Conservation (phyloP, 2,113 vertebrate genomes). For the Rafetus swinhoei region DNA sequence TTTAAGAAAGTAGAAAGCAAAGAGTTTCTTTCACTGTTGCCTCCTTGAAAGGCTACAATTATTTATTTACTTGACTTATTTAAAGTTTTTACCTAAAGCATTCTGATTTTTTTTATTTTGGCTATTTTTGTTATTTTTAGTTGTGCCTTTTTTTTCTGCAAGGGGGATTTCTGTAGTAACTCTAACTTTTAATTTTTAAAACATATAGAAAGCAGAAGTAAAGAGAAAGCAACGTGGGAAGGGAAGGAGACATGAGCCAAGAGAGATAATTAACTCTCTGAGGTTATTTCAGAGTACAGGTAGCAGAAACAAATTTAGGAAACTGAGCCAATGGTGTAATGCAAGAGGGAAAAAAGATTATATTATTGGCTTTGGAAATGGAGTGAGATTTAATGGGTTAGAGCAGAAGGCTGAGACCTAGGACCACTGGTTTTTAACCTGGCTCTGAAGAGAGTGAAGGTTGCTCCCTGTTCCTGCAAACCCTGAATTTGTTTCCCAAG, state of each 20-base stretch:
- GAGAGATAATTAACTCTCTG: not conserved
- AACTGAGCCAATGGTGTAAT: not conserved
- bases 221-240: not conserved
- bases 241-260: not conserved
- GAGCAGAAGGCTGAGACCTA: not conserved
- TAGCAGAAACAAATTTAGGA: not conserved
- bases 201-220: not conserved
- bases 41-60: not conserved
- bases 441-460: not conserved
- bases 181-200: not conserved
- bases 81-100: not conserved
- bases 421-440: not conserved
- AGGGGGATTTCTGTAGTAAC: not conserved
- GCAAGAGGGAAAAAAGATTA: not conserved
- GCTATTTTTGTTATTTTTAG: not conserved
- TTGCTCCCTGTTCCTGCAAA: not conserved
- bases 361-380: not conserved
- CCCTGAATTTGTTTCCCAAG: not conserved
- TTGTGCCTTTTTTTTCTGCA: not conserved
- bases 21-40: not conserved
- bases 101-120: not conserved
- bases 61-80: not conserved
- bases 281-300: not conserved
- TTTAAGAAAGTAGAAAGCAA: not conserved
- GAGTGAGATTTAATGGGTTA: not conserved